Conservation (phyloP, 2,797 vertebrate species). For the Anabacerthia variegaticeps region DNA sequence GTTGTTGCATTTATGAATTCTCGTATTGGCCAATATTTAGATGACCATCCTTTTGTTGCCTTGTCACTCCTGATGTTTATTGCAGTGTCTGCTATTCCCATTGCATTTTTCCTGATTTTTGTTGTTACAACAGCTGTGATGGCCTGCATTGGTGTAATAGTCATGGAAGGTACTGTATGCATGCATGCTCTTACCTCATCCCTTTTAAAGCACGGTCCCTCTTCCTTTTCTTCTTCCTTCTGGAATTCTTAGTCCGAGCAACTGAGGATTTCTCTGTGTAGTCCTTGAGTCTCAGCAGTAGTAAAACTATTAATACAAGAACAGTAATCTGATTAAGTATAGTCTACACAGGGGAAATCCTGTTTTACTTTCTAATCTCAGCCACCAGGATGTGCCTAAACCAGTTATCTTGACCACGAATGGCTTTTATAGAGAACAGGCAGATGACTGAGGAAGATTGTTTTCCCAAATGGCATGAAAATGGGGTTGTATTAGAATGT, state of each 20-base stretch:
- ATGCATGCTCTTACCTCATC: background rate
- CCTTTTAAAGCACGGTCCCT: background rate
- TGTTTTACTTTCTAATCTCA: background rate
- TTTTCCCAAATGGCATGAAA: background rate
- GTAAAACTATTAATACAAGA: background rate
- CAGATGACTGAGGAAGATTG: background rate
- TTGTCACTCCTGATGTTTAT: conserved; percentile 79
- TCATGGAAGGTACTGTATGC: conserved; percentile 80
- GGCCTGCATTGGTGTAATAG: conserved; percentile 76
- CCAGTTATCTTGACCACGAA: background rate
- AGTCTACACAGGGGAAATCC: background rate
- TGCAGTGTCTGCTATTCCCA: conserved; percentile 73
- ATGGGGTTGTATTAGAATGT: background rate
- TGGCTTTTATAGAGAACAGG: background rate
- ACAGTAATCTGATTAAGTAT: conserved; percentile 10
- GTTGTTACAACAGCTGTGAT: conserved; percentile 73
- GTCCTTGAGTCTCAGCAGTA: background rate
- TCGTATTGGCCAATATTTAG: conserved; percentile 77
- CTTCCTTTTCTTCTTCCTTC: background rate
- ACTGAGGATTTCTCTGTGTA: background rate
- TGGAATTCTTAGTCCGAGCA: background rate
- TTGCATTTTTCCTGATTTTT: conserved; percentile 78
- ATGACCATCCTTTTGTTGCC: conserved; percentile 79
- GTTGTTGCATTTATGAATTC: conserved; percentile 81
- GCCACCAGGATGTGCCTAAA: background rate